Percentiles rank a stretch among this genome's conserved stretches.
phyloP scores from a whole-genome alignment of 1,140 invertebrate species.

The Oreohelix idahoensis region DNA sequence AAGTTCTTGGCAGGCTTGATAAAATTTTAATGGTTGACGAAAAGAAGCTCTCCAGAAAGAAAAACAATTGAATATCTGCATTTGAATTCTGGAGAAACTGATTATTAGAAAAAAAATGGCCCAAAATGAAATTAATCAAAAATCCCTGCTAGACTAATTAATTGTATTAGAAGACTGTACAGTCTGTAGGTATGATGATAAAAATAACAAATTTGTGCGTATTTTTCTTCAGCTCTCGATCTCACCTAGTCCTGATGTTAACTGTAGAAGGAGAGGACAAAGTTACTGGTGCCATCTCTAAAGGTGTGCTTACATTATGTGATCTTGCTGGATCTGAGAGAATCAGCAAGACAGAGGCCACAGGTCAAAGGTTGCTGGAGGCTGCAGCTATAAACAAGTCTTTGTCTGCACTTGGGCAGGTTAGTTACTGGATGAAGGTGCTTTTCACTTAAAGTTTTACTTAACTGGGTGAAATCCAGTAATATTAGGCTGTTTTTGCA shows the following conservation, averaged over 20 bases:
- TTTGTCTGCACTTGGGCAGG: conserved; percentile 71
- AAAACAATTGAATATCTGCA: too few species aligned
- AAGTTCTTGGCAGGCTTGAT: too few species aligned
- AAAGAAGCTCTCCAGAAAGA: too few species aligned
- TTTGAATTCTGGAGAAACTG: too few species aligned
- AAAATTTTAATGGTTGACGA: too few species aligned
- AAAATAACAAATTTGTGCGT: background rate
- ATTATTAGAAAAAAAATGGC: too few species aligned
- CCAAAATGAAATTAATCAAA: too few species aligned
- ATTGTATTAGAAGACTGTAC: too few species aligned
- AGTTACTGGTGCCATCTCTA: conserved; percentile 63
- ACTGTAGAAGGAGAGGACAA: conserved; percentile 75
- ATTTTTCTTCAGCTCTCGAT: conserved; percentile 74
- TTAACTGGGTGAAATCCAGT: too few species aligned
- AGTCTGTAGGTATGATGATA: too few species aligned
- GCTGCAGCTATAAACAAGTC: conserved; percentile 73
- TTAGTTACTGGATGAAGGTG: conserved; percentile 36
- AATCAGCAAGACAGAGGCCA: conserved; percentile 71
- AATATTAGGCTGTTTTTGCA: too few species aligned
- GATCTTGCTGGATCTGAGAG: conserved; percentile 73
- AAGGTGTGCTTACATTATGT: conserved; percentile 70
- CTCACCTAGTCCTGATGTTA: conserved; percentile 76
- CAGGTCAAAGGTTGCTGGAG: conserved; percentile 71
- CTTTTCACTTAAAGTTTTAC: background rate
- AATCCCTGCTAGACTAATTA: too few species aligned